Evolutionary conservation across 2,888 invertebrate species (phyloP), one percentile per base, ranked within the genome.

Genomic region (Rhingia rostrata): DNA sequence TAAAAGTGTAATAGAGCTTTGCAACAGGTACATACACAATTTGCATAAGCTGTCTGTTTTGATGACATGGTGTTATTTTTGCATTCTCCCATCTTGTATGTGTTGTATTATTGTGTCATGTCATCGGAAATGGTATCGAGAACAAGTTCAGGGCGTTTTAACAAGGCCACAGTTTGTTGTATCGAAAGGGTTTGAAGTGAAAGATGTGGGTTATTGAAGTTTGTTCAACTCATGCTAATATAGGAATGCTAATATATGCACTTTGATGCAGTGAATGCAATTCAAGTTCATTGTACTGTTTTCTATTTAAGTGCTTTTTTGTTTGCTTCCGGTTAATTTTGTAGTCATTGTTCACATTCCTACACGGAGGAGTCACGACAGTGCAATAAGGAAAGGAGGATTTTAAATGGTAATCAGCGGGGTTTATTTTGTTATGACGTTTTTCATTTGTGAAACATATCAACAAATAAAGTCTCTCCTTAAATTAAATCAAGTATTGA

Each of bases 31-130:
- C 33, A 37, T 3, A 10, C 9, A 9, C n/a, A 80, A 45, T 30
- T 78, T 56, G 82, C 78, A 83, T 78, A 73, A 83, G 82, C 78
- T 83, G 78, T 51, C n/a, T 14, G 7, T 12, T 22, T 60, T 32
- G 14, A 22, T n/a, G 58, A 70, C 70, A 77, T 22, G 77, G 47
- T 82, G 77, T n/a, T 54, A 67, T 74, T 47, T 47, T 30, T n/a
- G 39, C 53, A 58, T 58, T 33, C 30, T 33, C 51, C 6, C 33
- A 4, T 74, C 12, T 37, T 72, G 14, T 30, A 9, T 60, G 37
- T 75, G 39, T 64, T 33, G 41, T 70, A 43, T 41, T 75, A 32
- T 64, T 33, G 41, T 70, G 51, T 41, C 39, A 32, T 54, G 33
- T 54, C 6, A 4, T 33, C 22, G 22, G 67, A 63, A 63, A 33